phyloP scores from a whole-genome alignment of 2,797 vertebrate genomes.

The Phaenicophaeus curvirostris region DNA sequence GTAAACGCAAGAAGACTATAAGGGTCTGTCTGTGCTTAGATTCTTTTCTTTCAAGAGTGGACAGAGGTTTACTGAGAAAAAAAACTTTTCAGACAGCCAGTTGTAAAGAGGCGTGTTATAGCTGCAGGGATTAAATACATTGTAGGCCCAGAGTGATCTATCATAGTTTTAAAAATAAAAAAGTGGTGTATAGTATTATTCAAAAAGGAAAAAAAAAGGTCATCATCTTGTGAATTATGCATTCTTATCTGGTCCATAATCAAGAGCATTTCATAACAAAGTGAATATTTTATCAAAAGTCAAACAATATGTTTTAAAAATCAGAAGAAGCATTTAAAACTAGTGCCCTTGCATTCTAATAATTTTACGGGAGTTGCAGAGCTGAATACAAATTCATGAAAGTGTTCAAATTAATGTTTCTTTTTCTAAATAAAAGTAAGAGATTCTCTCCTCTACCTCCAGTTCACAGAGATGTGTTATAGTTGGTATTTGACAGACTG shows the following conservation, averaged over 20 bases:
- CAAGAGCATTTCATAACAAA: constrained; percentile 56
- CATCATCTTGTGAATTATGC: constrained; percentile 28
- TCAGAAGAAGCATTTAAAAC: constrained; percentile 36
- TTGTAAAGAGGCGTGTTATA: background rate
- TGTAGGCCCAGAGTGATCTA: constrained; percentile 43
- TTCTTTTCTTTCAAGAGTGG: background rate
- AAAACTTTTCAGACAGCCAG: constrained; percentile 14
- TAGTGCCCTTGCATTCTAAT: constrained; percentile 18
- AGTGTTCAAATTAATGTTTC: background rate
- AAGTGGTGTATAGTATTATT: constrained; percentile 11
- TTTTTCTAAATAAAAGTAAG: background rate
- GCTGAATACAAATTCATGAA: background rate
- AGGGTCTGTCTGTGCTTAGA: constrained; percentile 10
- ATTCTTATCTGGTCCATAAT: constrained; percentile 49
- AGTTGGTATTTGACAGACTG: background rate
- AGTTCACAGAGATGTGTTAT: background rate
- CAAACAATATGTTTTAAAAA: constrained; percentile 64
- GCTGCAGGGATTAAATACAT: constrained; percentile 42
- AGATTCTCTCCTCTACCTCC: background rate
- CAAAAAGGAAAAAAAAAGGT: background rate
- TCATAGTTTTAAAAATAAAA: constrained; percentile 61
- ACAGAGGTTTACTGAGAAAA: background rate
- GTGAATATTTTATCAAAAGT: constrained; percentile 65
- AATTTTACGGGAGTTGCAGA: constrained; percentile 3
- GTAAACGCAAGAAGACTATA: background rate